phyloP scores from a whole-genome alignment of 2,113 vertebrate genomes.

The Stigmatopora nigra region DNA sequence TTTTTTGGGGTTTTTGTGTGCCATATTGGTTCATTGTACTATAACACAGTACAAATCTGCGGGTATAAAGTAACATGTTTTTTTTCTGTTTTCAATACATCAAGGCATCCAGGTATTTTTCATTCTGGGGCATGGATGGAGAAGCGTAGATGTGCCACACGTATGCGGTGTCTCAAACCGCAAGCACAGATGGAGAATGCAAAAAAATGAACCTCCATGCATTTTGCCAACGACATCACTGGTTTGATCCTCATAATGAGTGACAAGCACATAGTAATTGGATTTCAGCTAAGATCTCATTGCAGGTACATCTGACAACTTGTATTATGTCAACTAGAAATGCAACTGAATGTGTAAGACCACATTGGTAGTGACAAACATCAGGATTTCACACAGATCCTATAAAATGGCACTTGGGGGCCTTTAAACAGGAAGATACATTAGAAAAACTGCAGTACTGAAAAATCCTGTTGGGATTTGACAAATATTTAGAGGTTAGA shows the following conservation, averaged over 20 bases:
- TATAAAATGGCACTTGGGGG: constrained; percentile 11
- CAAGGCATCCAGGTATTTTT: background rate
- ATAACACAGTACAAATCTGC: too few relatives aligned
- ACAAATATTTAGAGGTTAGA: background rate
- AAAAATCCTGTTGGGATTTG: background rate
- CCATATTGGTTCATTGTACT: too few relatives aligned
- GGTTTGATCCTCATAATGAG: constrained; percentile 14
- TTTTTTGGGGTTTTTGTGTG: too few relatives aligned
- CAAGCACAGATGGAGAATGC: background rate
- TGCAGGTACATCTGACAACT: constrained; percentile 27
- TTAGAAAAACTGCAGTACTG: background rate
- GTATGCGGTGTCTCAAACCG: constrained; percentile 1
- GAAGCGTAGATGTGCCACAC: constrained; percentile 13
- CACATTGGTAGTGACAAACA: background rate
- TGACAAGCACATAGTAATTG: constrained; percentile 31
- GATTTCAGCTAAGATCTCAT: constrained; percentile 18
- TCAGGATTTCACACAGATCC: constrained; percentile 5
- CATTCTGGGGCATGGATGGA: constrained; percentile 47
- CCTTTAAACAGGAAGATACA: too few relatives aligned
- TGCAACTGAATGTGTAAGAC: background rate
- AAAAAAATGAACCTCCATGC: constrained; percentile 7
- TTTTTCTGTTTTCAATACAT: too few relatives aligned
- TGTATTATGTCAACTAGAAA: background rate
- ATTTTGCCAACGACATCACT: constrained; percentile 22
- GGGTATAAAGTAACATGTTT: too few relatives aligned